Conservation (phyloP, 1,140 invertebrate species). For the Heliconius hermathena region DNA sequence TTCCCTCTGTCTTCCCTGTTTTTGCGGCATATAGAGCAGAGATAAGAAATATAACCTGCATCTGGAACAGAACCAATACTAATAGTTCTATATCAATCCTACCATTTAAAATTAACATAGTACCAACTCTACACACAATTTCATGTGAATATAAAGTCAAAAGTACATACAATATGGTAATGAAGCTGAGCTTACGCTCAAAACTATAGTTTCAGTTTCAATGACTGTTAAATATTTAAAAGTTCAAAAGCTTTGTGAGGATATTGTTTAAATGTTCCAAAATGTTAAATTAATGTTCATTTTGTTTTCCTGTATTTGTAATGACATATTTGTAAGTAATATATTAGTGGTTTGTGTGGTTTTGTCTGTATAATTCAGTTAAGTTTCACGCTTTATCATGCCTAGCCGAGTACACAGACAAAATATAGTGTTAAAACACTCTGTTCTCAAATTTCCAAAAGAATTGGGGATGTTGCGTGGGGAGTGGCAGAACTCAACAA, state of each 20-base stretch:
- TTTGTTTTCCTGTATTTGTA: not conserved
- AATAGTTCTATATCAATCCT: too few species aligned
- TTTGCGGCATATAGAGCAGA: too few species aligned
- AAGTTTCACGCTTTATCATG: too few species aligned
- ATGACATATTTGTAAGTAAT: not conserved
- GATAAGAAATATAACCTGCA: too few species aligned
- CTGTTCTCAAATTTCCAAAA: too few species aligned
- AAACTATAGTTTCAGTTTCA: constrained; percentile 23
- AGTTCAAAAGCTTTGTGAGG: constrained; percentile 19
- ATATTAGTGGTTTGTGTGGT: too few species aligned
- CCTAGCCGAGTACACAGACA: too few species aligned
- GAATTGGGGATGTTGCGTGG: too few species aligned
- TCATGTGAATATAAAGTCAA: constrained; percentile 5
- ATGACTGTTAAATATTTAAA: constrained; percentile 29
- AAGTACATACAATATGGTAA: constrained; percentile 21
- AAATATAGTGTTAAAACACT: too few species aligned
- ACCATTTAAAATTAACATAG: not conserved
- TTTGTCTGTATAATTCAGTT: too few species aligned
- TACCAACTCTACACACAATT: constrained; percentile 13
- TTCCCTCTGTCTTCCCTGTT: too few species aligned
- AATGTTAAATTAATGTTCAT: not conserved
- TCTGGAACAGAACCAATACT: not conserved
- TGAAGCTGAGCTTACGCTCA: constrained; percentile 12
- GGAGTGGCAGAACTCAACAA: too few species aligned
- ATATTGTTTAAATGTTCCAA: constrained; percentile 2